phyloP scores from a whole-genome alignment of 2,797 vertebrate species.

The Triplophysa bombifrons region DNA sequence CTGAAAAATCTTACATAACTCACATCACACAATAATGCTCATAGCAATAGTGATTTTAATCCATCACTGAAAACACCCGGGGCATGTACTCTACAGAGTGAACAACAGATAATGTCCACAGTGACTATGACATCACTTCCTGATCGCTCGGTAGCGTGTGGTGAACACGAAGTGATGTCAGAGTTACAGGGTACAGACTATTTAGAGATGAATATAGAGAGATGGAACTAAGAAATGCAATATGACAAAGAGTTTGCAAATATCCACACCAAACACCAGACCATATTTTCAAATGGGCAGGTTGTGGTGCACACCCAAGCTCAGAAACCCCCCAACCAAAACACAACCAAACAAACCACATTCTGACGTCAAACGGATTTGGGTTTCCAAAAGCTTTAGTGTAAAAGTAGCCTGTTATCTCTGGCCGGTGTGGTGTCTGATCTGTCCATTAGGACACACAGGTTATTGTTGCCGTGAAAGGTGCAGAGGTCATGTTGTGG shows the following conservation, averaged over 20 bases:
- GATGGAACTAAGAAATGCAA: too few species aligned
- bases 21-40: constrained; percentile 42
- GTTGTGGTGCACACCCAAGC: background rate
- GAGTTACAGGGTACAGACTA: background rate
- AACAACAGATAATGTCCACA: constrained; percentile 31
- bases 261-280: background rate
- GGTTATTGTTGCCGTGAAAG: constrained; percentile 57
- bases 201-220: too few species aligned
- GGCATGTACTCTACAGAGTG: constrained; percentile 48
- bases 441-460: constrained; percentile 31
- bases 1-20: constrained; percentile 45
- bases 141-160: background rate
- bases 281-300: background rate
- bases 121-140: constrained; percentile 10
- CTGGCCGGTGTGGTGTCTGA: background rate
- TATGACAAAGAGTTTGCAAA: too few species aligned
- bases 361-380: background rate
- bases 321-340: background rate
- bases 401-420: background rate
- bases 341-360: background rate
- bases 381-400: background rate
- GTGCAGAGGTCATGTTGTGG: constrained; percentile 65
- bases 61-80: constrained; percentile 36
- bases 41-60: constrained; percentile 46
- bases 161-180: constrained; percentile 21